Evolutionary conservation across 1,140 invertebrate species (phyloP).

Genomic region (Papilio polytes): DNA sequence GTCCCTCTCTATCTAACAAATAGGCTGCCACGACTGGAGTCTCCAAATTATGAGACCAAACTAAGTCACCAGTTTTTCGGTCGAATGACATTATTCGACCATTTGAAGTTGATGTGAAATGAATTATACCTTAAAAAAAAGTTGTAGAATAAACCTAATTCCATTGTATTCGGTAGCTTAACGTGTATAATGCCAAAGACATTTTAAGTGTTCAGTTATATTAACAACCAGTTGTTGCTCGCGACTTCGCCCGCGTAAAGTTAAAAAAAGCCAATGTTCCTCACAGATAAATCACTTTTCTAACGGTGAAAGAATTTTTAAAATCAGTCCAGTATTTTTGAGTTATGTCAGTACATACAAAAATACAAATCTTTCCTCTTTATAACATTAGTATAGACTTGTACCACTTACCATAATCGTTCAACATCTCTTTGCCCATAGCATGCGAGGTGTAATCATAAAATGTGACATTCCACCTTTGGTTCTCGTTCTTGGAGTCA

Average conservation of each 20-base stretch:
- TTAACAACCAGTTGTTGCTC: no score
- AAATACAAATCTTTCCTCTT: no score
- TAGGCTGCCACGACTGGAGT: slow-evolving; percentile 97
- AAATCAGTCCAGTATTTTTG: no score
- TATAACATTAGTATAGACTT: no score
- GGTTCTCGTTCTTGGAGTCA: slow-evolving; percentile 89
- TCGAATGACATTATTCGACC: slow-evolving; percentile 93
- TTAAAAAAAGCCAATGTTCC: no score
- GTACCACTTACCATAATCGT: slow-evolving; percentile 91
- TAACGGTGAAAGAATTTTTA: no score
- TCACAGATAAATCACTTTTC: no score
- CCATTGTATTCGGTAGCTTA: neutral
- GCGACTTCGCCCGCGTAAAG: no score
- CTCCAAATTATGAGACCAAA: slow-evolving; percentile 94
- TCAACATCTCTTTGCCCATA: slow-evolving; percentile 89
- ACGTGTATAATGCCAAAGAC: neutral
- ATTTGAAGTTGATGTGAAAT: slow-evolving; percentile 95
- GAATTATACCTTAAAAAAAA: slow-evolving; percentile 89
- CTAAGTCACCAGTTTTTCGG: slow-evolving; percentile 88
- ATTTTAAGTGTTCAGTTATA: no score
- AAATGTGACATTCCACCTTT: slow-evolving; percentile 98
- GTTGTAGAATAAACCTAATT: neutral
- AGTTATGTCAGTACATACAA: no score
- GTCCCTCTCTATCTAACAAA: slow-evolving; percentile 89
- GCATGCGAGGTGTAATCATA: slow-evolving; percentile 93